Base-by-base conservation (phyloP, 2,888 invertebrate genomes). In the Rutpela maculata region DNA sequence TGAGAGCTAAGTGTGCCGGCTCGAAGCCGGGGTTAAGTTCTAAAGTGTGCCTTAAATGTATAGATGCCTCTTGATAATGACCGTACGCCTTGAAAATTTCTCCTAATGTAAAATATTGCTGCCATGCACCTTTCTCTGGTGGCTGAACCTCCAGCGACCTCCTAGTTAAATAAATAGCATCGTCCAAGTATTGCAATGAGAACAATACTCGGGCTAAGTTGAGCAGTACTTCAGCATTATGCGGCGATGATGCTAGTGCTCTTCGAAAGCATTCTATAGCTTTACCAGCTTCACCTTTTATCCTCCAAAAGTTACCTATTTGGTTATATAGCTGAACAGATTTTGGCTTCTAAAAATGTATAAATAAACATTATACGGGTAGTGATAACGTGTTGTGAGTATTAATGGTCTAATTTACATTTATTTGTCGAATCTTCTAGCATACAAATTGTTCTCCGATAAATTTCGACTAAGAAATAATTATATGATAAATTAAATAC, bases 21-120 rank as follows among this genome's bases (percentile, higher is more conserved):
- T 95, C 94, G 89, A 97, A 96, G 84, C 95, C 96, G 60, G 97
- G 97, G 90, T 96, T 94, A 78, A 97, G 90, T 88, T 97, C 96
- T 69, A 97, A 90, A 31, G 96, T 94, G 87, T 96, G 96, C 83
- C 94, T 92, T 81, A 97, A 92, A 89, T 97, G 96, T 80, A 96
- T 92, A 56, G 95, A 93, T 56, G 97, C 97, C 90, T 97, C 97
- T 91, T 96, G 94, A 90, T 96, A 95, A 88, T 96, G 96, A 83
- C 97, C 97, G 87, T 96, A 96, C 0, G 96, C 96, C 90, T 96
- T 97, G 87, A 97, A 95, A 89, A 97, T 97, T 90, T 97, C 97
- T 7, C 97, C 97, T 73, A 97, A 92, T 7, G 97, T 97, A 88
- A 97, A 96, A 91, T 97, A 96, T 89, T 97, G 97, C 87, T 96